phyloP scores from a whole-genome alignment of 2,888 invertebrate species.

The Drosophila kuntzei region DNA sequence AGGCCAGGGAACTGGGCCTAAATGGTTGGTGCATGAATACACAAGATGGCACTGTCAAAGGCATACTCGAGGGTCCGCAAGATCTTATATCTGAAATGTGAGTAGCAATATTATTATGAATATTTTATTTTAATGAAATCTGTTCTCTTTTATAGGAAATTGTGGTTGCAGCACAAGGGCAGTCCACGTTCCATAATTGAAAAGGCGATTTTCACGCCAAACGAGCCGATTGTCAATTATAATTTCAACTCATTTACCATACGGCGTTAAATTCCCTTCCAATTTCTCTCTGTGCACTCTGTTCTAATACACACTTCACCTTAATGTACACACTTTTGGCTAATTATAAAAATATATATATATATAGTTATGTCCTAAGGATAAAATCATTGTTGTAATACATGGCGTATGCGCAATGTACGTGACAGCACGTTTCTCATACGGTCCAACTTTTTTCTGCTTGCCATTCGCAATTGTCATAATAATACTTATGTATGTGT shows the following conservation, averaged over 20 bases:
- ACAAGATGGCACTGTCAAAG: conserved; percentile 87
- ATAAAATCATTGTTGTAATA: conserved; percentile 1
- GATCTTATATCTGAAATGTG: conserved; percentile 87
- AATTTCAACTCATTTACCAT: conserved; percentile 53
- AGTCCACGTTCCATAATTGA: conserved; percentile 61
- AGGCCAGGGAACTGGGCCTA: conserved; percentile 87
- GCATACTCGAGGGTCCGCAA: conserved; percentile 87
- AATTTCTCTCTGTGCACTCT: conserved; percentile 4
- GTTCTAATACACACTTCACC: background rate
- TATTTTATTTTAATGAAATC: background rate
- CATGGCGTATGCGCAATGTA: conserved; percentile 25
- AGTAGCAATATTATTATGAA: background rate
- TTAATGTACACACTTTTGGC: background rate
- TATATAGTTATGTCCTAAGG: conserved; percentile 3
- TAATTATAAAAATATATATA: conserved; percentile 11
- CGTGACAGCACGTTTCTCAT: conserved; percentile 39
- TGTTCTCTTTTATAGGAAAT: conserved; percentile 29
- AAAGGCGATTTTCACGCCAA: conserved; percentile 54
- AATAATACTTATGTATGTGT: conserved; percentile 7
- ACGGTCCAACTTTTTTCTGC: conserved; percentile 15
- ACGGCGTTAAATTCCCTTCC: conserved; percentile 32
- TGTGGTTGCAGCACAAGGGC: conserved; percentile 63
- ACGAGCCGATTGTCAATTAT: conserved; percentile 40
- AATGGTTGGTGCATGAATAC: conserved; percentile 90
- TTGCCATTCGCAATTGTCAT: conserved; percentile 27